A percentile compares a stretch with the other conserved stretches of the same genome.
Conservation (phyloP, 2,888 invertebrate genomes). For the Tromatobia lineatoria region DNA sequence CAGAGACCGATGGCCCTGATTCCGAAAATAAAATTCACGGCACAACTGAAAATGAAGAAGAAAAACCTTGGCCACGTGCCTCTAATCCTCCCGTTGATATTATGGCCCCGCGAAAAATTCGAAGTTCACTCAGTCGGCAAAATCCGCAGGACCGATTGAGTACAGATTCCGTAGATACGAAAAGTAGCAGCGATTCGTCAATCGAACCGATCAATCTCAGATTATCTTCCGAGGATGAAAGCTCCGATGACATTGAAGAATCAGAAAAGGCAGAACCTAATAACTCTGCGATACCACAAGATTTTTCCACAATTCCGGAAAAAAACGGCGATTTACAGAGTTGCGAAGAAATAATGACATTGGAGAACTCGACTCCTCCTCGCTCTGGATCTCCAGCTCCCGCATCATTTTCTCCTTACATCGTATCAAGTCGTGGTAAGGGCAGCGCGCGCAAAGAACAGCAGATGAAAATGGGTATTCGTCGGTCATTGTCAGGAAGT, state of each 20-base stretch:
- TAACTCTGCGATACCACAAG: background rate
- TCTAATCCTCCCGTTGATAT: background rate
- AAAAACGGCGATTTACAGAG: background rate
- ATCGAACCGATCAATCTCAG: slow-evolving; percentile 27
- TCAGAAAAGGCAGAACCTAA: background rate
- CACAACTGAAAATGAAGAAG: background rate
- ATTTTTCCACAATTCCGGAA: background rate
- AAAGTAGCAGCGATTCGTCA: background rate
- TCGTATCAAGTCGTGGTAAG: slow-evolving; percentile 88
- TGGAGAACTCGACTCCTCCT: background rate
- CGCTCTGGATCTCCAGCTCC: slow-evolving; percentile 61
- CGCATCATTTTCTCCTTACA: slow-evolving; percentile 85
- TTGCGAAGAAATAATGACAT: background rate
- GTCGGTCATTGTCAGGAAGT: slow-evolving; percentile 43
- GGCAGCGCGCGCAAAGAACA: slow-evolving; percentile 87
- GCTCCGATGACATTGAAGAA: slow-evolving; percentile 12
- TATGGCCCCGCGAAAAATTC: background rate
- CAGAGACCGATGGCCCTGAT: background rate
- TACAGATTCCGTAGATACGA: background rate
- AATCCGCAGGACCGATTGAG: background rate
- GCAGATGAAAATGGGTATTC: slow-evolving; percentile 71
- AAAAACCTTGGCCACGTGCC: slow-evolving; percentile 5
- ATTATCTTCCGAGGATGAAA: slow-evolving; percentile 38
- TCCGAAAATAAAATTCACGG: background rate
- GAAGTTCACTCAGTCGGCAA: background rate